phyloP scores from a whole-genome alignment of 2,797 vertebrate species.

The Pitangus sulphuratus region DNA sequence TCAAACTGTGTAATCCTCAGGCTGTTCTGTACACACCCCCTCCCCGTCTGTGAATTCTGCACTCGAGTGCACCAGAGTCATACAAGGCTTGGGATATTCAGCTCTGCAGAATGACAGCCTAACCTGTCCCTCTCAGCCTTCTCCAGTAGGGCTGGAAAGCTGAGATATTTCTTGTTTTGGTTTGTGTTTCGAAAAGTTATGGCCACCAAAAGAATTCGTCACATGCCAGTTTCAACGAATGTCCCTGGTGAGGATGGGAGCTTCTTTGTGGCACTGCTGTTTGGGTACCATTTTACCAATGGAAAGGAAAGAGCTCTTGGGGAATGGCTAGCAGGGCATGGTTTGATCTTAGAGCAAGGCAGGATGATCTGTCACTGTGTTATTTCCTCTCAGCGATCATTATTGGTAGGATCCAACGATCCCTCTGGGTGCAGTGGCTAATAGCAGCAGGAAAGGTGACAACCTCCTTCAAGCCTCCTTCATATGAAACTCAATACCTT shows the following conservation, averaged over 20 bases:
- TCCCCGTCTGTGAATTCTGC: accelerated
- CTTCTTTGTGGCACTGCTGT: not conserved
- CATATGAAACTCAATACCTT: not conserved
- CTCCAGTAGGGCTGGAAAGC: not conserved
- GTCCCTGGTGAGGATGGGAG: not conserved
- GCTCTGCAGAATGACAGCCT: not conserved
- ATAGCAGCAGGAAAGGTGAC: not conserved
- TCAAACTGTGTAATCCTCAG: not conserved
- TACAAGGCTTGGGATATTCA: not conserved
- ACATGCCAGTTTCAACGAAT: not conserved
- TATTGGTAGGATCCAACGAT: not conserved
- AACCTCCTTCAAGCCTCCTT: not conserved
- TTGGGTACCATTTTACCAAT: not conserved
- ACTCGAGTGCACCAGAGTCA: not conserved
- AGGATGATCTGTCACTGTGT: not conserved
- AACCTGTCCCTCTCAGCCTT: not conserved
- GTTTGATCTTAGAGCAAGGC: not conserved
- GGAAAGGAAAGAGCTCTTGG: not conserved
- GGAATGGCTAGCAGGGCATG: not conserved
- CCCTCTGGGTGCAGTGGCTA: not conserved
- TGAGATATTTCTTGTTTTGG: not conserved
- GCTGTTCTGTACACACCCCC: not conserved
- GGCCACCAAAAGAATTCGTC: too few species aligned
- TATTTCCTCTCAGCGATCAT: not conserved
- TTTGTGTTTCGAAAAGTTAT: not conserved